Evolutionary conservation across 2,113 vertebrate genomes (phyloP), one percentile per base, ranked within the genome.

Genomic region (Sander vitreus): DNA sequence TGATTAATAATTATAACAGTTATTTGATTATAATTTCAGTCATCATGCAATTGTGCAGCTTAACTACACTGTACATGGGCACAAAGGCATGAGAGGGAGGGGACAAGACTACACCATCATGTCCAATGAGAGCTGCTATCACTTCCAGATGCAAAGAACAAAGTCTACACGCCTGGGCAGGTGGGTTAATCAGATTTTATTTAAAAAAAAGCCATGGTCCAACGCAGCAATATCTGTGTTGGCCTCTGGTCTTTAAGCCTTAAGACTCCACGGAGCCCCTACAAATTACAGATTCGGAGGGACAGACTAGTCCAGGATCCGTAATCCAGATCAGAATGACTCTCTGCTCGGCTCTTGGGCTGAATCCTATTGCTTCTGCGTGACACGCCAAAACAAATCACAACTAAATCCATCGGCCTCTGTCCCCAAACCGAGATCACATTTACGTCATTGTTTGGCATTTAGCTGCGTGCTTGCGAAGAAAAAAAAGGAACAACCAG

Each of bases 91-190:
- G 39, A 72, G 68, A 45, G 50, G 48, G 75, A 80, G 75, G 47
- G 30, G 65, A 39, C 36, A 51, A 50, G 53, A 65, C 58, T 12
- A 11, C 54, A 53, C 58, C 70, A 63, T 78, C 50, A 73, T 79
- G 71, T 76, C 69, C 47, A 57, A 45, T 23, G 60, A 63, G 66
- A 58, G 70, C 43, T 62, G 16, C 57, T 62, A 73, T 81, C 67
- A 66, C 36, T 73, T 87, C 75, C 87, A 88, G 88, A 85, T 84
- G 81, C 76, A 51, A 39, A 77, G 73, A 39, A 73, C 36, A n/a
- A 27, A 80, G 73, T 23, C 59, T 58, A 27, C 76, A 74, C 73
- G 91, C 73, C 83, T 27, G 53, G 63, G 39, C 88, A 80, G 73
- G 83, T 55, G 14, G 58, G 60, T 83, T 85, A 54, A 82, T 82